Percentiles rank a stretch among this genome's conserved stretches.
Evolutionary conservation across 2,113 vertebrate genomes (phyloP).

Genomic region (Mastomys coucha): DNA sequence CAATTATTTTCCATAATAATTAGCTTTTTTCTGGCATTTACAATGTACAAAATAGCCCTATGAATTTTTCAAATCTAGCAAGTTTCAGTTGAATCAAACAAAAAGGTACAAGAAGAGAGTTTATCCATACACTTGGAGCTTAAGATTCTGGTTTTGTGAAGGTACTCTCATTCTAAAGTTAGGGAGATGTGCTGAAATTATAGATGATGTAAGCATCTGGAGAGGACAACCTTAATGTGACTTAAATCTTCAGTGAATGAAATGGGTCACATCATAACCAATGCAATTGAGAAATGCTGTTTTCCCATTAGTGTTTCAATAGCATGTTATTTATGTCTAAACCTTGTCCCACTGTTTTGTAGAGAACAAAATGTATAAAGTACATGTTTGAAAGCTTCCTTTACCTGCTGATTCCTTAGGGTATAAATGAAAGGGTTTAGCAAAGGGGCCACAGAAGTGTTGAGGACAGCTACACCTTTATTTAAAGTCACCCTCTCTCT

Average conservation of each 20-base stretch:
- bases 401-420: background rate
- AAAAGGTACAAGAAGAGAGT: background rate
- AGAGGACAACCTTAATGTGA: background rate
- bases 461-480: background rate
- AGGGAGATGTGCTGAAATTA: background rate
- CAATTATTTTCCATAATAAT: background rate
- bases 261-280: background rate
- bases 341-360: background rate
- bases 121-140: background rate
- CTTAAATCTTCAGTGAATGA: background rate
- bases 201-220: background rate
- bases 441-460: background rate
- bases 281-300: background rate
- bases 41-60: background rate
- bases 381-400: background rate
- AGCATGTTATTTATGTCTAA: background rate
- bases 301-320: background rate
- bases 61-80: background rate
- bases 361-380: background rate
- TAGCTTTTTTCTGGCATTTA: background rate
- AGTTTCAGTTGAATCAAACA: background rate
- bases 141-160: background rate
- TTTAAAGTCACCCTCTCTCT: constrained; percentile 54
- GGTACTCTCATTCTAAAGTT: background rate
- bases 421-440: background rate